Base-by-base conservation (phyloP, 2,888 invertebrate species). In the Ormyrus thymus region DNA sequence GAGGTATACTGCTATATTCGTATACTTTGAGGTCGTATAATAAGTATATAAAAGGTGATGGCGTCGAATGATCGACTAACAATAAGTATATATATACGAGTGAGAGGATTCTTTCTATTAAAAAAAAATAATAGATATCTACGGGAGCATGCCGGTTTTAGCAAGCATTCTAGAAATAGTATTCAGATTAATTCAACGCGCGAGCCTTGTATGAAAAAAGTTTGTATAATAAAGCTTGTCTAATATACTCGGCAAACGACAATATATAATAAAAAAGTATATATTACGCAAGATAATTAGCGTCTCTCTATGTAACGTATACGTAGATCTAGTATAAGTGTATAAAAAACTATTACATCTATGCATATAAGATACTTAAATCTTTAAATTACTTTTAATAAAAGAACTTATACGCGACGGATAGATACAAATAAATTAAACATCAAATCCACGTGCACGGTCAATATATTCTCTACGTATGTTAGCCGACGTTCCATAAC, bases 71-170 rank as follows among this genome's bases (percentile, higher is more conserved):
- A 73, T 70, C 71, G 78, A 81, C 76, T 75, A 65, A 61, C 29
- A 29, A 15, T 74, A 65, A 29, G 29, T 76, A 79, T 73, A 65
- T 71, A 73, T 77, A 74, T 76, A 76, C 70, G 69, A 70, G 69
- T 76, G 70, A 79, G 29, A 81, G 79, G 81, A 74, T 76, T 71
- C 13, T 65, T 68, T 79, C 77, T 81, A 79, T 79, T 71, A 58
- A 78, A 74, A 81, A 76, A 79, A 76, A 69, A 70, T 43, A 50
- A 85, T 80, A 86, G 77, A 84, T 81, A 84, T 88, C 89, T 89
- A 90, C 89, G 82, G 88, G 87, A 89, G 84, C 89, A 90, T 90
- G 89, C 89, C 87, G 86, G 86, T 87, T 81, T 84, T 87, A 88
- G 86, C 89, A 89, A 90, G 89, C 89, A 89, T 86, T 86, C 88